Conservation (phyloP, 2,113 vertebrate genomes). For the Poicephalus gulielmi region DNA sequence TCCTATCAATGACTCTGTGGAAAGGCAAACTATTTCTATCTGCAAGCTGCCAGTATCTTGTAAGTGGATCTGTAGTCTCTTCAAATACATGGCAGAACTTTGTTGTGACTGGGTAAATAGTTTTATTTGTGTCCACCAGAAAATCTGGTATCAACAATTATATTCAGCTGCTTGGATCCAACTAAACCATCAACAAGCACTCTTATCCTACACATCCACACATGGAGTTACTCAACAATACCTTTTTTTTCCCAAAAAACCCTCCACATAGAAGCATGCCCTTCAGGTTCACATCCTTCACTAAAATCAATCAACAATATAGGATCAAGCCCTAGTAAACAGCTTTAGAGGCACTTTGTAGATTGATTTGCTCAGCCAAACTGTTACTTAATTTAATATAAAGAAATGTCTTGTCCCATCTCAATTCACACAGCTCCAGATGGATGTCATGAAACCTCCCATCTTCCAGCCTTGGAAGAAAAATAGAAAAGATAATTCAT, state of each 20-base stretch:
- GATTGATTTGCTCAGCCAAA: not conserved
- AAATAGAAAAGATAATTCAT: not conserved
- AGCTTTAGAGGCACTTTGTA: not conserved
- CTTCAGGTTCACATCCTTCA: not conserved
- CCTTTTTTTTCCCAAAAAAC: not conserved
- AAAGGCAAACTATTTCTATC: not conserved
- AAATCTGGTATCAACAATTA: not conserved
- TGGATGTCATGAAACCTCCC: not conserved
- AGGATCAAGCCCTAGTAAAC: not conserved
- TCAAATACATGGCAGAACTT: not conserved
- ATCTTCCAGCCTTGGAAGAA: not conserved
- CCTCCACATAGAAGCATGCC: not conserved
- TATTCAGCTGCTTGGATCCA: not conserved
- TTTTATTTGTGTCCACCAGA: not conserved
- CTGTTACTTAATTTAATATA: not conserved
- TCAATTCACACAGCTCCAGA: not conserved
- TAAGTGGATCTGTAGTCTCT: not conserved
- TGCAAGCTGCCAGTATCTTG: not conserved
- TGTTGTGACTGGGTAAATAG: not conserved
- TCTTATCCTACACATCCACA: accelerated
- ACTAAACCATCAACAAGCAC: not conserved
- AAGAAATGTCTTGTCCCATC: not conserved
- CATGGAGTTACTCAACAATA: not conserved
- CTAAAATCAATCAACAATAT: not conserved
- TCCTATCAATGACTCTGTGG: not conserved